Evolutionary conservation across 2,797 vertebrate genomes (phyloP), one percentile per base, ranked within the genome.

Genomic region (Melanotaenia maccullochi): DNA sequence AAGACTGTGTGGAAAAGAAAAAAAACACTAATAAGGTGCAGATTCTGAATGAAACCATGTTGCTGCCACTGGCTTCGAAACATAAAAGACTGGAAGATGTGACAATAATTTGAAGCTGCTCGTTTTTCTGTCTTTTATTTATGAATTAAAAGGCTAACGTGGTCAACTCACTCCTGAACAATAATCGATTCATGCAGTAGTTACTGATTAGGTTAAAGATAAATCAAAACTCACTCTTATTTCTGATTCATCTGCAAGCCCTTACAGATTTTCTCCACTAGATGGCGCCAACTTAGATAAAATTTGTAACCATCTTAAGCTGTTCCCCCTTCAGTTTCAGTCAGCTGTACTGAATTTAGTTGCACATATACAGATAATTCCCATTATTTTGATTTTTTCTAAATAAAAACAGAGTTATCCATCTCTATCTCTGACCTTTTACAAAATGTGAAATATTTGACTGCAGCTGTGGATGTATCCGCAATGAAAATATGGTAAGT

Each of bases 211-310:
- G 9, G 18, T 49, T 18, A n/a, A 9, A n/a, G n/a, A 20, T 20
- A 24, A 24, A 12, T 52, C 22, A 22, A 22, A 25, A 52, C 24
- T 25, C 12, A 52, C 22, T 22, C 20, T 9, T 54, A 12, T 54
- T 1, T 25, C 5, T 59, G 25, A 8, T 20, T n/a, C 2, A 44
- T 44, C 42, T 44, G 4, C 42, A 22, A 36, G 36, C 54, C 64
- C 11, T 75, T 81, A 54, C 62, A 58, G 1, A 42, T 54, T 20
- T 24, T 5, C 0, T 3, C 79, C 90, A 85, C 82, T 71, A 86
- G 91, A 87, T 89, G 87, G 60, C 73, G 70, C 40, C 71, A 83
- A 66, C 71, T 78, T 73, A 63, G 56, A 63, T 4, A 49, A 65
- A 79, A 49, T 79, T 58, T 52, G 9, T 36, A 8, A 18, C 16